phyloP scores from a whole-genome alignment of 2,797 vertebrate genomes.

The Esox lucius region DNA sequence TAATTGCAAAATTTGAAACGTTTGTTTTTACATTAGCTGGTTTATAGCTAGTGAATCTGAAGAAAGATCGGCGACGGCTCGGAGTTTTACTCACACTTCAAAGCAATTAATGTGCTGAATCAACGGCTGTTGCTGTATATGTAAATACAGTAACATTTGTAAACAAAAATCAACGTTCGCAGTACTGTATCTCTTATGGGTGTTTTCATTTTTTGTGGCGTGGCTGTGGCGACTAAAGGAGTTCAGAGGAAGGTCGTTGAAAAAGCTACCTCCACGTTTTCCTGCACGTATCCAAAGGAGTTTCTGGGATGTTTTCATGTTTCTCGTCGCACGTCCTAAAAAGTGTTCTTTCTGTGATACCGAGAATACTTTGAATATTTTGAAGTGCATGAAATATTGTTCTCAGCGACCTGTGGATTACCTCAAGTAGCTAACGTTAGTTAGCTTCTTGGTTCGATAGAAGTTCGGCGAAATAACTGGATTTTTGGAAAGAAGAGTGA shows the following conservation, averaged over 20 bases:
- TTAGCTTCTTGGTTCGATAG: constrained; percentile 18
- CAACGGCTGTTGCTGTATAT: constrained; percentile 22
- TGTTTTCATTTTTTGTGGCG: constrained; percentile 50
- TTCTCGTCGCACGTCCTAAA: constrained; percentile 42
- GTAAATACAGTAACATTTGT: neutral
- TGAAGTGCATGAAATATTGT: constrained; percentile 24
- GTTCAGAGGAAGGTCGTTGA: constrained; percentile 71
- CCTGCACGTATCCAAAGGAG: constrained; percentile 57
- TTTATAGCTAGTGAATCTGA: constrained; percentile 63
- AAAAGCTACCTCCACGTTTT: constrained; percentile 57
- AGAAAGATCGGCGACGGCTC: constrained; percentile 61
- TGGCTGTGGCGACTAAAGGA: constrained; percentile 68
- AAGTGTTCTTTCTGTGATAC: constrained; percentile 42
- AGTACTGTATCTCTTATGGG: constrained; percentile 35
- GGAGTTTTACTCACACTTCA: constrained; percentile 54
- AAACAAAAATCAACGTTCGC: constrained; percentile 23
- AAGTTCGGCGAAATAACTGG: constrained; percentile 37
- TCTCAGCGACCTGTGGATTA: constrained; percentile 48
- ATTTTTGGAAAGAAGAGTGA: constrained; percentile 14
- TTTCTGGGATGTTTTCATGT: constrained; percentile 65
- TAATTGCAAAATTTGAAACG: constrained; percentile 47
- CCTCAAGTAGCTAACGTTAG: neutral
- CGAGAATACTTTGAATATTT: constrained; percentile 30
- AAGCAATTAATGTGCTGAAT: constrained; percentile 47
- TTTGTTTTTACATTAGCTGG: constrained; percentile 70